Evolutionary conservation across 2,113 vertebrate genomes (phyloP), one percentile per base, ranked within the genome.

Genomic region (Limnothrissa miodon): DNA sequence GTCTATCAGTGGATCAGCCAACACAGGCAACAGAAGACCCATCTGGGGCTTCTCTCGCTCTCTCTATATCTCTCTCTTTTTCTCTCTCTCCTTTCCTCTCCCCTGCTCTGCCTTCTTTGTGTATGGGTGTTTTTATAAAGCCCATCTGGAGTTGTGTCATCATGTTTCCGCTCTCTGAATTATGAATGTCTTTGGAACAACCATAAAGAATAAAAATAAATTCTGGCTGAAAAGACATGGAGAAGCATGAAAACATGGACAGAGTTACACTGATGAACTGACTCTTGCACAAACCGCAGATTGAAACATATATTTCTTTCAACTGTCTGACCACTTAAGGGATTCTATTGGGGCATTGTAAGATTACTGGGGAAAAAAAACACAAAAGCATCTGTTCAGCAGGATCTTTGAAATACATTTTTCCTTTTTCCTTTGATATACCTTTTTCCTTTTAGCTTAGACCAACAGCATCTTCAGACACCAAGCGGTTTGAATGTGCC

Each of bases 101-200:
- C 11, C 29, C 33, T 4, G 33, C 29, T 70, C 25, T 70, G 0
- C 10, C 36, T 2, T 33, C 10, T 15, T 2, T 74, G 29, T 74
- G 29, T 74, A 11, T 74, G 66, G 33, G 66, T 74, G 66, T 74
- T 8, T 39, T 74, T 33, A 36, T 2, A 17, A 74, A 74, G 66
- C 66, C 25, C 66, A 74, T 74, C 66, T 74, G 66, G 66, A 36
- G 29, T 74, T 74, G 25, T 74, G 33, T 33, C 51, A 74, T 74
- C 13, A 74, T 39, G 66, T 74, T 74, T 36, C 66, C 29, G 25
- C 66, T 74, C 66, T 33, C 66, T 74, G 59, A 74, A 74, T 36
- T 74, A 74, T 74, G 11, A 66, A 33, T 74, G 66, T 74, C 66
- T 74, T 74, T 74, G 66, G 25, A 17, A 13, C 29, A 33, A 29